Base-by-base conservation (phyloP, 2,888 invertebrate genomes). In the Agrotis exclamationis region DNA sequence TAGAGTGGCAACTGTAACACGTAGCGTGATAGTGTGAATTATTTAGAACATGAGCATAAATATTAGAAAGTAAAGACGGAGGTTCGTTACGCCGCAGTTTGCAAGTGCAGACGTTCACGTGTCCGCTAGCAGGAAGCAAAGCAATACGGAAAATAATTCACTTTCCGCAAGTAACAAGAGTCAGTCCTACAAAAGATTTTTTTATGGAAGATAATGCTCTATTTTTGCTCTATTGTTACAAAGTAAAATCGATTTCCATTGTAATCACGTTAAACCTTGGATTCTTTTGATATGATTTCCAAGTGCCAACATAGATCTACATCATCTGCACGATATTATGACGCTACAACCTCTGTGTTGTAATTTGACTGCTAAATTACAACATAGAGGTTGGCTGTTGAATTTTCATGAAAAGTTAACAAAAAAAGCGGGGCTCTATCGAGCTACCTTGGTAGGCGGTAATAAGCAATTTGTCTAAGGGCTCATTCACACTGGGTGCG, bases 41-140 rank as follows among this genome's bases (percentile, higher is more conserved):
- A 84, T 85, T 84, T 85, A 80, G 85, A 86, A 86, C 80, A 80
- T 84, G 82, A 80, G 77, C 86, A 80, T 85, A 78, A 72, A 81
- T 83, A 82, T 86, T 85, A 86, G 85, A 85, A 85, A 85, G 85
- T 85, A 79, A 86, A 81, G 74, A 80, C 72, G 71, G 75, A 84
- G 80, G 79, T 82, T 79, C 74, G 74, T 79, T 75, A 65, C 75
- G 73, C 74, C 74, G 74, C 65, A 67, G 74, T 77, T 78, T 79
- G 71, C 73, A 68, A 82, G 60, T 84, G 74, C 72, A 79, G 80
- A 84, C 78, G 83, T 68, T 79, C 76, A 85, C 81, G 75, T 85
- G 77, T 77, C 78, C 80, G 79, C 65, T 68, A 82, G 68, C 69
- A 84, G 88, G 86, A 89, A 87, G 82, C 80, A 64, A 71, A 86